These are phyloP conservation scores for Callipepla californica DNA, from an alignment of 2,113 vertebrate genomes.

Conservation along the genomic window DNA sequence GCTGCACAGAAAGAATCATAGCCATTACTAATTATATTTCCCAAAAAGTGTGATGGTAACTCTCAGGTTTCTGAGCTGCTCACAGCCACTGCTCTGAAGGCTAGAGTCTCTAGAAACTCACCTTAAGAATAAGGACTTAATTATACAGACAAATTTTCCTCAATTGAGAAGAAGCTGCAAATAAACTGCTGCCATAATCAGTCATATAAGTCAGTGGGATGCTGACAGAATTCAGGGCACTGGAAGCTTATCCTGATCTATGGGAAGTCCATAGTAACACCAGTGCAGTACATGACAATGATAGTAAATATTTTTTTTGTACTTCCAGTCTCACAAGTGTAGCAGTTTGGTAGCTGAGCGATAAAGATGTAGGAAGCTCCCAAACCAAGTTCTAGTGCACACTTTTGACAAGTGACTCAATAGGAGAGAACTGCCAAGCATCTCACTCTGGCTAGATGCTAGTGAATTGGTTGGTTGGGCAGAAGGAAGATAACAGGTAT, in stretches of 20 bases:
- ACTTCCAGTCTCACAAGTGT: neutral
- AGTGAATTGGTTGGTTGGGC: neutral
- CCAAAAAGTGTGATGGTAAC: neutral
- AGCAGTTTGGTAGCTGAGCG: neutral
- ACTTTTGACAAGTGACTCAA: neutral
- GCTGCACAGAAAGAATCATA: neutral
- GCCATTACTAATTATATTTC: neutral
- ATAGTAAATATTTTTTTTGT: neutral
- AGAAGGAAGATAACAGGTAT: neutral
- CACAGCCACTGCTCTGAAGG: neutral
- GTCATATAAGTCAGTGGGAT: neutral
- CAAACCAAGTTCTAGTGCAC: slow-evolving; percentile 23
- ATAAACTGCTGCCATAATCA: neutral
- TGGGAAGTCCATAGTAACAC: neutral
- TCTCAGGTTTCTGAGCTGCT: neutral
- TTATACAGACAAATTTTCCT: neutral
- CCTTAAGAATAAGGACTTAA: neutral
- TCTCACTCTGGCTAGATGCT: neutral
- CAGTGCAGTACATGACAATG: neutral
- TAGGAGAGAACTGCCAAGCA: neutral
- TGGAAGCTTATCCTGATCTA: neutral
- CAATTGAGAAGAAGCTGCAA: neutral
- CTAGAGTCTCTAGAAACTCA: neutral
- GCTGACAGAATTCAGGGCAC: neutral
- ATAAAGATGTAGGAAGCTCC: neutral